Base-by-base conservation (phyloP, 2,888 invertebrate species). In the Amphipyra berbera region DNA sequence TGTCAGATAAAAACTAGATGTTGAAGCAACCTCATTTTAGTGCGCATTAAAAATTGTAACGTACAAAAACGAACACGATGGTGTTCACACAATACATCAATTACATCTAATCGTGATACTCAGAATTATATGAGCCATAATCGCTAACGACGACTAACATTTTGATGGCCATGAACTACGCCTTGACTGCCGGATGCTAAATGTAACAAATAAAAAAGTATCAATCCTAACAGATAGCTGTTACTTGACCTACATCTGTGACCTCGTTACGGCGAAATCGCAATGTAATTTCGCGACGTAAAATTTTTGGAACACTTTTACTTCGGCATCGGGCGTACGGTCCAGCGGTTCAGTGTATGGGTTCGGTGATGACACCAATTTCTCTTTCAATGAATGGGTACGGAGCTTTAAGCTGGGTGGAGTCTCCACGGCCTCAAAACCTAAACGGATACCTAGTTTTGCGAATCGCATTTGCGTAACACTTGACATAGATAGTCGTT, bases 281-380 rank as follows among this genome's bases (percentile, higher is more conserved):
- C 94, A 91, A 93, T 93, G 93, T 92, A 93, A 94, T 94, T 95
- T 95, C 88, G 95, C 94, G 92, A 93, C 88, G 89, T 88, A 88
- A 89, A 91, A 87, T 93, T 92, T 94, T 94, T 88, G 93, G 93
- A 94, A 93, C 94, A 94, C 94, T 94, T 94, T 95, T 95, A 95
- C 94, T 95, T 92, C 81, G 90, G 84, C 90, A 88, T 84, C 85
- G 84, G 85, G 88, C 87, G 84, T 83, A 86, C 87, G 85, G 84
- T 86, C 85, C 88, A 86, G 85, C 84, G 81, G 79, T 79, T 76
- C 81, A 78, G 76, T 77, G 85, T 83, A 83, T 84, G 86, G 82
- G 89, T 90, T 89, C 86, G 87, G 84, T 88, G 90, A 91, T 92
- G 94, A 89, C 94, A 93, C 91, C 82, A 94, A 94, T 95, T 95